Percentiles rank a stretch among this genome's conserved stretches.
Conservation (phyloP, 2,888 invertebrate genomes). For the Ischnura elegans region DNA sequence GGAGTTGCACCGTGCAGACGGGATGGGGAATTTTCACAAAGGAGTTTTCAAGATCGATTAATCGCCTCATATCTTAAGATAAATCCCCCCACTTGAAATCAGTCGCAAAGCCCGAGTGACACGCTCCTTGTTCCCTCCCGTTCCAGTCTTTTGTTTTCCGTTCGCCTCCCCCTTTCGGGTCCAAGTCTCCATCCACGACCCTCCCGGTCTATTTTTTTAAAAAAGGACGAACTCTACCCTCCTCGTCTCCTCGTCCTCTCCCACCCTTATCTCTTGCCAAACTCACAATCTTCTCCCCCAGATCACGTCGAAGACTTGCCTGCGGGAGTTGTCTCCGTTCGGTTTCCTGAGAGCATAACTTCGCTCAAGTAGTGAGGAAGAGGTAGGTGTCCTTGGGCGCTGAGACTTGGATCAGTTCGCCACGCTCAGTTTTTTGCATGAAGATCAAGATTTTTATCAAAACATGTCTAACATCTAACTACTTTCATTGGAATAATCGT, state of each 20-base stretch:
- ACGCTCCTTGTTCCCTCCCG: background rate
- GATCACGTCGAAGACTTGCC: background rate
- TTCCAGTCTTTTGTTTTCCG: background rate
- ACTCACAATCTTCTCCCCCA: background rate
- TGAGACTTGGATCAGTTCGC: no score
- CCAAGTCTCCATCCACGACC: background rate
- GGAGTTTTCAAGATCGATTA: slow-evolving; percentile 13
- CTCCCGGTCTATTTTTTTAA: background rate
- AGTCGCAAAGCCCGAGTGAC: background rate
- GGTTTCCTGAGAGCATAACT: background rate
- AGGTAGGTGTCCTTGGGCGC: no score
- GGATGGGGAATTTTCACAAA: background rate
- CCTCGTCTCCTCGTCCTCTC: background rate
- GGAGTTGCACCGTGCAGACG: background rate
- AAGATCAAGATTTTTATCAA: no score
- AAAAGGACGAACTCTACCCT: background rate
- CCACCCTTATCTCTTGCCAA: background rate
- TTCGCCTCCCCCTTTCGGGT: background rate
- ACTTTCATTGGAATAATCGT: no score
- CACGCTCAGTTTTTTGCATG: no score
- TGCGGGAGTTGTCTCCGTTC: background rate
- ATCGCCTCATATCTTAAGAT: slow-evolving; percentile 2
- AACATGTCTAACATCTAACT: no score
- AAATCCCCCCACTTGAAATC: slow-evolving; percentile 15
- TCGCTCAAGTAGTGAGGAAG: background rate